These are phyloP conservation scores for Urosaurus nigricauda DNA, from an alignment of 2,797 vertebrate genomes.

Conservation along the genomic window DNA sequence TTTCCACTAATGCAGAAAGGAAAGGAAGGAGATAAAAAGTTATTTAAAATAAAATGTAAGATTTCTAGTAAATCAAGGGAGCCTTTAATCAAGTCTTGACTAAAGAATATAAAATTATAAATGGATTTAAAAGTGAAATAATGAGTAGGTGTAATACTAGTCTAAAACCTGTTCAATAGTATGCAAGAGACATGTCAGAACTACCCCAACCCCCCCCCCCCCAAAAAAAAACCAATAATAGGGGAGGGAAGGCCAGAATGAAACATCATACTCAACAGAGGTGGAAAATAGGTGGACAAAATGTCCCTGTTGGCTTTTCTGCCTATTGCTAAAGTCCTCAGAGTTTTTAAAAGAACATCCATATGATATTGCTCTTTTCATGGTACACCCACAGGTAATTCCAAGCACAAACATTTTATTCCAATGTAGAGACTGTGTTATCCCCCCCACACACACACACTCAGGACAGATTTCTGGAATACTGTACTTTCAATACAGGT, in stretches of 20 bases:
- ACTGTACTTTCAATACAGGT: no score
- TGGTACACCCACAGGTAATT: no score
- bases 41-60: conserved; percentile 3
- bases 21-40: background rate
- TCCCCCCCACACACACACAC: no score
- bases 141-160: background rate
- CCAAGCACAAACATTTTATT: no score
- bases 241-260: background rate
- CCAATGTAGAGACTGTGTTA: no score
- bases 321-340: no score
- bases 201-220: no score
- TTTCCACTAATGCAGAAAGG: background rate
- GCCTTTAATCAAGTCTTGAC: background rate
- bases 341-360: no score
- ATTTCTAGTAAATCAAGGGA: conserved; percentile 7
- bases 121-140: background rate
- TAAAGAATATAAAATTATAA: conserved; percentile 8
- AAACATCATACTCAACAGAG: background rate
- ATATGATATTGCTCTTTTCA: no score
- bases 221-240: background rate
- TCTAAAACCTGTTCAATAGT: background rate
- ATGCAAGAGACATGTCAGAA: background rate
- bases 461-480: no score
- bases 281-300: background rate
- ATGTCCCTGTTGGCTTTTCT: no score